Evolutionary conservation across 2,888 invertebrate species (phyloP), one percentile per base, ranked within the genome.

Genomic region (Latrodectus elegans): DNA sequence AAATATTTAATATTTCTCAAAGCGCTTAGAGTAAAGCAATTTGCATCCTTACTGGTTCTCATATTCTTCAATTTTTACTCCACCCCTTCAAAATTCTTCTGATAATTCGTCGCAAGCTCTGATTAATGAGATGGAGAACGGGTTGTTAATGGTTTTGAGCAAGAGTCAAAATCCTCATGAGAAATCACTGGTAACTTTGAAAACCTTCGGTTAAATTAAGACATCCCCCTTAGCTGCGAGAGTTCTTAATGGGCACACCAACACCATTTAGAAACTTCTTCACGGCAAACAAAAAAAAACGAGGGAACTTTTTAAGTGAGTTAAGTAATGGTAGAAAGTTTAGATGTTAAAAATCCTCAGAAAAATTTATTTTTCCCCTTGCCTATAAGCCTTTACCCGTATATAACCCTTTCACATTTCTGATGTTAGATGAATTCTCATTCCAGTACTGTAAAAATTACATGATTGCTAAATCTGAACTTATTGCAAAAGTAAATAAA

Each of bases 101-200:
- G 84, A 78, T 78, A 67, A 79, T 84, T 79, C 74, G 84, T 72
- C 79, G 84, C 79, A 72, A 67, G 79, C 22, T 68, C 52, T 84
- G 84, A 84, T 84, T 84, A 84, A 84, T 84, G 84, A 84, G 78
- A 84, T 55, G 72, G 74, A 79, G 78, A 79, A 79, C 55, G 67
- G 78, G 78, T 84, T 79, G 79, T 79, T 84, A 84, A 84, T 79
- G 84, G 84, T 68, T 84, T 84, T 73, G 77, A 72, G 84, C 84
- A 78, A 79, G 71, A 84, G 78, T 84, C 84, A 79, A 79, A 84
- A 84, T 74, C 74, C 84, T 84, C 78, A n/a, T 53, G 84, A 84
- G 84, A 78, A 84, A 84, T 84, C 84, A 79, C 79, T 73, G 73
- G 73, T 79, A 68, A 84, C 84, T 79, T 78, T 67, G 84, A 79